Evolutionary conservation across 2,113 vertebrate genomes (phyloP).

Genomic region (Cyanistes caeruleus): DNA sequence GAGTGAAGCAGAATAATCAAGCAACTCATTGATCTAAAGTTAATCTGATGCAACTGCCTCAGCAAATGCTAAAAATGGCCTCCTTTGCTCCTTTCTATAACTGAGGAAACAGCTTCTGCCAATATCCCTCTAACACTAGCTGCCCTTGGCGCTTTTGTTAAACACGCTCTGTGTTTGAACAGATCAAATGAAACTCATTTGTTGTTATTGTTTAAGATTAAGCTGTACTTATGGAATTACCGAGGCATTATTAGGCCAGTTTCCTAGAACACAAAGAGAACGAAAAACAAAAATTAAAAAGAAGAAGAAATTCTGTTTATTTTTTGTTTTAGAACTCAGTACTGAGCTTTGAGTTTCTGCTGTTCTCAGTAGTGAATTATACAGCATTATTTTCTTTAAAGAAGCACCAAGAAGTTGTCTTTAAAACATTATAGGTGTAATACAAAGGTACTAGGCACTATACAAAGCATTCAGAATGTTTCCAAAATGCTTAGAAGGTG

Average conservation of each 20-base stretch:
- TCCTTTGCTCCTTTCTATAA: constrained; percentile 7
- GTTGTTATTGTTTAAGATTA: constrained; percentile 76
- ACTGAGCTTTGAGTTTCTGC: constrained; percentile 1
- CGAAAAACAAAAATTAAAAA: constrained; percentile 17
- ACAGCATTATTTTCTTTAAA: not conserved
- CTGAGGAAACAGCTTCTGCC: constrained; percentile 60
- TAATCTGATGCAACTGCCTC: constrained; percentile 65
- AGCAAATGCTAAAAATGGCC: constrained; percentile 67
- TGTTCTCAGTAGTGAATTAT: not conserved
- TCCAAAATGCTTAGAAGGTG: not conserved
- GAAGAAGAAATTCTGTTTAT: constrained; percentile 20
- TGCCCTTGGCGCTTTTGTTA: constrained; percentile 48
- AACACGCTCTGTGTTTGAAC: constrained; percentile 33
- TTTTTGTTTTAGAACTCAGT: constrained; percentile 49
- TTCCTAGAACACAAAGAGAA: constrained; percentile 63
- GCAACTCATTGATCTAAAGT: constrained; percentile 79
- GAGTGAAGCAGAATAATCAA: constrained; percentile 75
- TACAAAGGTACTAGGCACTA: not conserved
- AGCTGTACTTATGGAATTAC: constrained; percentile 67
- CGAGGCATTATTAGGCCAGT: not conserved
- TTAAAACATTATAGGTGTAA: not conserved
- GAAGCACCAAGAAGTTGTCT: not conserved
- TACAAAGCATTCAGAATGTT: not conserved
- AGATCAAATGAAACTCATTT: constrained; percentile 75
- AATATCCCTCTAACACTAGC: constrained; percentile 54